These are phyloP conservation scores for Bilobella aurantiaca DNA, from an alignment of 1,140 invertebrate species.

Conservation along the genomic window DNA sequence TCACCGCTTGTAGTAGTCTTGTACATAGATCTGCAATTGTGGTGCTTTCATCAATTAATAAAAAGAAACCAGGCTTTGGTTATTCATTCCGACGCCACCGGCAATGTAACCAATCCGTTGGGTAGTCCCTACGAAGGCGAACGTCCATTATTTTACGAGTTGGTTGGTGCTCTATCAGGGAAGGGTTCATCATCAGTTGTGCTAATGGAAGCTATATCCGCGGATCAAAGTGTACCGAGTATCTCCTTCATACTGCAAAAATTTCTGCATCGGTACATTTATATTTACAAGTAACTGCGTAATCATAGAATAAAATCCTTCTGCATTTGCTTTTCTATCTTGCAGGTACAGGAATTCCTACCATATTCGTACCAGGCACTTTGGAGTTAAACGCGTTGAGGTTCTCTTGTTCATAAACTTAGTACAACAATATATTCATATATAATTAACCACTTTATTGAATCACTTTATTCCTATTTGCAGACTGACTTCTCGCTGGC, in stretches of 20 bases:
- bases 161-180: background rate
- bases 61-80: background rate
- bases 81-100: background rate
- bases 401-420: background rate
- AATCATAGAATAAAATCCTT: no score
- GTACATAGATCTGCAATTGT: background rate
- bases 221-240: background rate
- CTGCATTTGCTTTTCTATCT: background rate
- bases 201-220: background rate
- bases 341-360: background rate
- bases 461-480: background rate
- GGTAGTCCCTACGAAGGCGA: background rate
- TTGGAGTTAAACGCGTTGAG: background rate
- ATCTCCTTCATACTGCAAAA: background rate
- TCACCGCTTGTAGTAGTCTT: background rate
- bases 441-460: background rate
- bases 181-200: background rate
- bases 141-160: background rate
- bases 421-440: background rate
- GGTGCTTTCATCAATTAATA: background rate
- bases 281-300: no score
- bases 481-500: background rate
- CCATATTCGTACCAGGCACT: no score
- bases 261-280: background rate
- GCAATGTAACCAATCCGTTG: background rate